Evolutionary conservation across 2,113 vertebrate genomes (phyloP).

Genomic region (Platysternon megacephalum): DNA sequence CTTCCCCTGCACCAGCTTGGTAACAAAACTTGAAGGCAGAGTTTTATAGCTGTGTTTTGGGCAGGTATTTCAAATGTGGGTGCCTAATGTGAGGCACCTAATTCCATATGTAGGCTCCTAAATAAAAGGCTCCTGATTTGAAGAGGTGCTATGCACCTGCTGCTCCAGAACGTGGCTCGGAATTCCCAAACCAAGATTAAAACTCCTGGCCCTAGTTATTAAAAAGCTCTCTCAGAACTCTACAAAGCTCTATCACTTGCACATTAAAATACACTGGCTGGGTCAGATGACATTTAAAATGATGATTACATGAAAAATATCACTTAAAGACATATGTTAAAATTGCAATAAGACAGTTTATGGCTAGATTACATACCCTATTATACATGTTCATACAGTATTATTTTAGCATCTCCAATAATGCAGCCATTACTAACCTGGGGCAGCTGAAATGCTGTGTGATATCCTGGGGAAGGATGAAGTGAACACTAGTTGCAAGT

Average conservation of each 20-base stretch:
- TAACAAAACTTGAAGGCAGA: not conserved
- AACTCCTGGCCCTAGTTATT: not conserved
- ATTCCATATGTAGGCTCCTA: accelerated
- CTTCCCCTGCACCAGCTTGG: not conserved
- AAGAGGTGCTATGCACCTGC: not conserved
- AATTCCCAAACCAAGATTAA: not conserved
- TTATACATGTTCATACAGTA: not conserved
- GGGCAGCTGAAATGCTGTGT: not conserved
- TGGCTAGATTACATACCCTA: not conserved
- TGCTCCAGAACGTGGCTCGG: not conserved
- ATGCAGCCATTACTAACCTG: not conserved
- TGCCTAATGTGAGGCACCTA: not conserved
- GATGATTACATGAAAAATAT: not conserved
- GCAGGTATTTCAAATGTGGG: not conserved
- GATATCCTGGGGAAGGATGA: not conserved
- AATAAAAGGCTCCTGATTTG: accelerated
- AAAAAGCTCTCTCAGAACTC: not conserved
- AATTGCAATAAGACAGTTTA: not conserved
- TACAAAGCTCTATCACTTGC: not conserved
- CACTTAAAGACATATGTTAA: not conserved
- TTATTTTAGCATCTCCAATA: not conserved
- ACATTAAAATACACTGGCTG: not conserved
- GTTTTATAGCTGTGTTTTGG: not conserved
- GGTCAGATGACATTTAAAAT: not conserved
- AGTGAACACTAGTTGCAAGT: not conserved